Evolutionary conservation across 2,888 invertebrate species (phyloP), one percentile per base, ranked within the genome.

Genomic region (Platerodrilus igneus): DNA sequence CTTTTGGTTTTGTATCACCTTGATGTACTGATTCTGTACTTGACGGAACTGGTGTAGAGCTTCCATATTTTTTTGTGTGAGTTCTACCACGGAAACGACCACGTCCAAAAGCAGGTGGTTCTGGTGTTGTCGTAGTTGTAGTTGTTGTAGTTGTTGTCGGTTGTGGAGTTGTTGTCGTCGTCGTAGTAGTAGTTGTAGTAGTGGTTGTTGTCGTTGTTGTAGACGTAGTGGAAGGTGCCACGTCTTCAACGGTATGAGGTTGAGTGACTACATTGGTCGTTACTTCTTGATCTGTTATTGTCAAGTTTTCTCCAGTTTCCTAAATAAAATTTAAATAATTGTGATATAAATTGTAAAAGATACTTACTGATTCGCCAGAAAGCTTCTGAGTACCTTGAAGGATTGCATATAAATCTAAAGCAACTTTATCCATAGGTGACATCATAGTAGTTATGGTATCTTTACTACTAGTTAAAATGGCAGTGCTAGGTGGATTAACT

Each of bases 341-440:
- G n/a, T n/a, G n/a, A n/a, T n/a, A n/a, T n/a, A n/a, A n/a, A n/a
- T n/a, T n/a, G n/a, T n/a, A n/a, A n/a, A n/a, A n/a, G n/a, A n/a
- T n/a, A 47, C 32, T 46, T 41, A 52, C 57, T 31, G 37, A 47
- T 29, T 64, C 68, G 17, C 67, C 69, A 17, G 65, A 60, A 18
- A 75, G 71, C 50, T 69, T 75, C 47, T 76, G 76, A 1, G 76
- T 76, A 45, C 77, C 76, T 56, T 77, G 77, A 31, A 86, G 71
- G 55, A 87, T 84, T 1, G 89, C 89, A 58, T 89, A 89, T 28
- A 89, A 70, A 55, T 89, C 89, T 8, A 86, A 70, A 7, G 88
- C 89, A 0, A 85, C 84, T 68, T 88, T 87, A 59, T 87, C 85
- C 81, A 85, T 86, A 0, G 77, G 75, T 0, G 79, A 77, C 65